Conservation (phyloP, 2,797 vertebrate species). For the Mionectes olivaceus region DNA sequence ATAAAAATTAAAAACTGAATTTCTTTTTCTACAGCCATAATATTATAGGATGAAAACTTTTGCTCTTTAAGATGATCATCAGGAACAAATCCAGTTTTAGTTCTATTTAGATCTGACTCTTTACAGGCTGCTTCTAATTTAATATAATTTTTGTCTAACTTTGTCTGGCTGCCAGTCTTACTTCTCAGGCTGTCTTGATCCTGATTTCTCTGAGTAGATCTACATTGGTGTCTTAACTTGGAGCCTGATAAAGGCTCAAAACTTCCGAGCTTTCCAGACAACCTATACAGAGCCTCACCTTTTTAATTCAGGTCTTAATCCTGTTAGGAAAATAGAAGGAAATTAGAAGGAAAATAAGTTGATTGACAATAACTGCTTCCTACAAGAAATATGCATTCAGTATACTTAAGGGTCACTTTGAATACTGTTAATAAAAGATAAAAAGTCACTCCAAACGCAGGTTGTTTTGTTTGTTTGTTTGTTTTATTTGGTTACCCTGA, state of each 20-base stretch:
- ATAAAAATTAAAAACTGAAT: background rate
- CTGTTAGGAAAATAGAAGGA: background rate
- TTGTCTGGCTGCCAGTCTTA: background rate
- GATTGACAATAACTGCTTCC: background rate
- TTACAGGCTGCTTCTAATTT: background rate
- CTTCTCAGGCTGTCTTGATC: background rate
- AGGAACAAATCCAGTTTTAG: background rate
- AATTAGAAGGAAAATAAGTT: background rate
- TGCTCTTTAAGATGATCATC: background rate
- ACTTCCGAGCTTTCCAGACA: background rate
- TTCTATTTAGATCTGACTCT: background rate
- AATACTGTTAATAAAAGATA: background rate
- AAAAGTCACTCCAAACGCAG: background rate
- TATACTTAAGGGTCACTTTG: background rate
- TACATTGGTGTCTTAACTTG: rapidly evolving
- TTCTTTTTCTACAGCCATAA: background rate
- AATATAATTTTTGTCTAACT: too few species aligned
- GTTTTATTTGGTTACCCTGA: background rate
- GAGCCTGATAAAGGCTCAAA: background rate
- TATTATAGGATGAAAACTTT: background rate
- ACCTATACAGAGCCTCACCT: background rate
- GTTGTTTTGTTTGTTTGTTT: background rate
- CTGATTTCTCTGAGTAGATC: background rate
- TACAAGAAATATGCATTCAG: background rate
- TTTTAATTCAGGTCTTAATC: background rate